Conservation (phyloP, 2,888 invertebrate species). For the Ellobium chinense region DNA sequence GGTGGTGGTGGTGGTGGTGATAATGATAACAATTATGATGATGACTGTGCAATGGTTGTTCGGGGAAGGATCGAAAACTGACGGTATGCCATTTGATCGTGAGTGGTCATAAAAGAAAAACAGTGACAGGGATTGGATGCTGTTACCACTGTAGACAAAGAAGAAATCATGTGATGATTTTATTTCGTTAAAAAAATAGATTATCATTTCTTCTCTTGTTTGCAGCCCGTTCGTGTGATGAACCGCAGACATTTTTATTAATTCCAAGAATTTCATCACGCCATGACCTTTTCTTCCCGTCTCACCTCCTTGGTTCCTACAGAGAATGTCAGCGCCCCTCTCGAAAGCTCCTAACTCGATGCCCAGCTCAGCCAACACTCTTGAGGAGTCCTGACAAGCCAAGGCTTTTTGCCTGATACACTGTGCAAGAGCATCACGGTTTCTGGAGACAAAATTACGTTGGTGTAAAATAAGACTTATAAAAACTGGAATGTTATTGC, state of each 20-base stretch:
- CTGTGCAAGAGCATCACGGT: slow-evolving; percentile 50
- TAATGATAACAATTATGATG: too few relatives aligned
- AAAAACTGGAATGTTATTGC: too few relatives aligned
- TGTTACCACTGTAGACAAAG: too few relatives aligned
- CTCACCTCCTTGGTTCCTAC: slow-evolving; percentile 46
- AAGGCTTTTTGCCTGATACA: slow-evolving; percentile 52
- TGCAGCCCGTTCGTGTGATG: background rate
- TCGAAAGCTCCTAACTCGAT: slow-evolving; percentile 51
- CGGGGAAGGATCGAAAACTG: too few relatives aligned
- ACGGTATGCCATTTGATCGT: too few relatives aligned
- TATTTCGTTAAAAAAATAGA: too few relatives aligned
- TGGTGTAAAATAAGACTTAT: background rate
- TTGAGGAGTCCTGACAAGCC: slow-evolving; percentile 48
- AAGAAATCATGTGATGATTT: too few relatives aligned
- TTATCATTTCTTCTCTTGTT: too few relatives aligned
- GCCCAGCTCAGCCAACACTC: slow-evolving; percentile 48
- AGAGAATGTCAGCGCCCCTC: slow-evolving; percentile 49
- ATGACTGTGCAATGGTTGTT: too few relatives aligned
- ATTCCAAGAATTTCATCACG: background rate
- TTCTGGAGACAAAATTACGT: slow-evolving; percentile 32
- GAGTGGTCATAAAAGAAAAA: too few relatives aligned
- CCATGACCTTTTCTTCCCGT: background rate
- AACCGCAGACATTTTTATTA: background rate
- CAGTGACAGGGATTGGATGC: too few relatives aligned
- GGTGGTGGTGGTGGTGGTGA: background rate